These are phyloP conservation scores for Onchidella celtica DNA, from an alignment of 2,888 invertebrate species.

Conservation along the genomic window DNA sequence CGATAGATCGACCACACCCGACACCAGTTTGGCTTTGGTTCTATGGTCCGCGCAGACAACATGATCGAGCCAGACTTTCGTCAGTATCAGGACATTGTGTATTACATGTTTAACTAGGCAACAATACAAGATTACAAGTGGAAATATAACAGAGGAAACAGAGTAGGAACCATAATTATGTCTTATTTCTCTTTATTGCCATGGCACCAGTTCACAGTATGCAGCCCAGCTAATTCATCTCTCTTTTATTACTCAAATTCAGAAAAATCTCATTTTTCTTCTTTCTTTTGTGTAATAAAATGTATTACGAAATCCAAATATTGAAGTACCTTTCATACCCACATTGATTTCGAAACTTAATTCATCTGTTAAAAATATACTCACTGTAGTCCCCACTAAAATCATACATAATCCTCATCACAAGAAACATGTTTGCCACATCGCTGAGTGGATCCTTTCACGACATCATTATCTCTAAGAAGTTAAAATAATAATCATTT, in stretches of 20 bases:
- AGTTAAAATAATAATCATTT: background rate
- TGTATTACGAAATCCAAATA: background rate
- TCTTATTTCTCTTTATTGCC: background rate
- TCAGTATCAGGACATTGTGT: constrained; percentile 55
- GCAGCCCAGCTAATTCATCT: background rate
- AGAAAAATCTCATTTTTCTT: too few relatives aligned
- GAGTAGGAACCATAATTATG: background rate
- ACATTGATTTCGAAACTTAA: too few relatives aligned
- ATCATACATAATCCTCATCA: too few relatives aligned
- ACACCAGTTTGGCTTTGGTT: constrained; percentile 59
- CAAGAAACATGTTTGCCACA: too few relatives aligned
- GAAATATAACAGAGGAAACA: constrained; percentile 54
- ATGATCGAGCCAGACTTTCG: constrained; percentile 50
- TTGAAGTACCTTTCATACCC: background rate
- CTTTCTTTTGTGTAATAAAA: too few relatives aligned
- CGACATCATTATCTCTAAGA: too few relatives aligned
- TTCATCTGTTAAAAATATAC: too few relatives aligned
- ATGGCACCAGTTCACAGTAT: background rate
- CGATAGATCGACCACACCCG: constrained; percentile 47
- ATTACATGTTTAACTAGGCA: constrained; percentile 62
- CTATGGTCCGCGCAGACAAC: constrained; percentile 48
- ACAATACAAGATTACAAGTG: constrained; percentile 60
- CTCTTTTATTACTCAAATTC: background rate
- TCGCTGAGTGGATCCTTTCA: too few relatives aligned
- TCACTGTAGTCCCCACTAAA: too few relatives aligned